These are phyloP conservation scores for Stomatorhinus ivindoensis DNA, from an alignment of 2,113 vertebrate species.

Conservation along the genomic window DNA sequence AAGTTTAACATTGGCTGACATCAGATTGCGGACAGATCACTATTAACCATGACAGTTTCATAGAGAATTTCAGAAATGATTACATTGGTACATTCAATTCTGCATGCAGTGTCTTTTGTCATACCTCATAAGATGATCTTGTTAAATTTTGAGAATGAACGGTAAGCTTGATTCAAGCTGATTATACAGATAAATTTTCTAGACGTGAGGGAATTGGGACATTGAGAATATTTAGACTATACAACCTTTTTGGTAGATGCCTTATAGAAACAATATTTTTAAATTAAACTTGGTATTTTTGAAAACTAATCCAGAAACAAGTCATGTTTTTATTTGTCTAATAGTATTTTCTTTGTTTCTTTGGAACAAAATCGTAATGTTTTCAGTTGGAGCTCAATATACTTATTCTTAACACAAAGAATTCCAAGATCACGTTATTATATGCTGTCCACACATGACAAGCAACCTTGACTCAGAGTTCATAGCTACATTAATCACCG, in stretches of 20 bases:
- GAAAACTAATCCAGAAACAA: background rate
- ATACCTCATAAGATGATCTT: background rate
- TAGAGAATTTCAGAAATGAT: background rate
- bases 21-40: background rate
- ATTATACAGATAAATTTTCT: background rate
- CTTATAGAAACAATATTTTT: background rate
- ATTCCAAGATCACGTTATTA: background rate
- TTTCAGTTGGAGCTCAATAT: background rate
- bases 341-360: background rate
- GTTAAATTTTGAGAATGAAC: background rate
- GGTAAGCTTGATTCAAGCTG: background rate
- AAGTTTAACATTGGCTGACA: background rate
- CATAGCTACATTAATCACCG: background rate
- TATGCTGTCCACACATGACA: background rate
- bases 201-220: background rate
- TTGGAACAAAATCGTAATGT: background rate
- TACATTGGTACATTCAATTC: background rate
- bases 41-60: background rate
- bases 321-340: background rate
- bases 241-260: background rate
- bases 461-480: background rate
- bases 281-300: background rate
- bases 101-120: background rate
- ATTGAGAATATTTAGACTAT: background rate
- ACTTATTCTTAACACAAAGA: background rate